A percentile compares a stretch with the other conserved stretches of the same genome.
phyloP scores from a whole-genome alignment of 2,113 vertebrate species.

The Vanacampus margaritifer region DNA sequence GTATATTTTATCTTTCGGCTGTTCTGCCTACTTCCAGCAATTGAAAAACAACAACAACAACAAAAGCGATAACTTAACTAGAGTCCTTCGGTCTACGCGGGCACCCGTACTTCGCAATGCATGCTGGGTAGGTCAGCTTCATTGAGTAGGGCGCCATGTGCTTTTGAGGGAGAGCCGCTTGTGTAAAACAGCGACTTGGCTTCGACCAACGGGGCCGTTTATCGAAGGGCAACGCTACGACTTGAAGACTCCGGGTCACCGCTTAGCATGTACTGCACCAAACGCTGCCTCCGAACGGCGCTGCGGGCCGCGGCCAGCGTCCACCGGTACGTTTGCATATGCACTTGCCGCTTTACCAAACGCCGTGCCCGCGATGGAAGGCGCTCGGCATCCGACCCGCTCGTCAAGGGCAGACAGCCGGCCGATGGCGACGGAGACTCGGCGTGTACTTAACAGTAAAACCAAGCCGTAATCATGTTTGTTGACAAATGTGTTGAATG shows the following conservation, averaged over 20 bases:
- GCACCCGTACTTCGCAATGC: constrained; percentile 47
- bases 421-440: too few relatives aligned
- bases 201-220: not conserved
- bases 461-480: not conserved
- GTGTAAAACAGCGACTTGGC: not conserved
- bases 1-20: too few relatives aligned
- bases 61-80: too few relatives aligned
- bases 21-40: too few relatives aligned
- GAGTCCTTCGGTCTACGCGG: too few relatives aligned
- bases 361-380: not conserved
- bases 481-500: not conserved
- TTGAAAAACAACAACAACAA: too few relatives aligned
- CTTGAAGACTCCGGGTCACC: not conserved
- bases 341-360: not conserved
- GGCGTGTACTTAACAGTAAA: not conserved
- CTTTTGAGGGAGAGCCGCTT: constrained; percentile 44
- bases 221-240: not conserved
- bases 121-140: constrained; percentile 75
- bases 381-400: not conserved
- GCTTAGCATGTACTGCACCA: constrained; percentile 63
- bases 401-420: constrained; percentile 57
- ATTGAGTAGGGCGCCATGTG: constrained; percentile 73
- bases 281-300: constrained; percentile 66
- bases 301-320: constrained; percentile 53
- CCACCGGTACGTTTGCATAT: constrained; percentile 59